Evolutionary conservation across 2,797 vertebrate species (phyloP).

Genomic region (Bryconaethiops microstoma): DNA sequence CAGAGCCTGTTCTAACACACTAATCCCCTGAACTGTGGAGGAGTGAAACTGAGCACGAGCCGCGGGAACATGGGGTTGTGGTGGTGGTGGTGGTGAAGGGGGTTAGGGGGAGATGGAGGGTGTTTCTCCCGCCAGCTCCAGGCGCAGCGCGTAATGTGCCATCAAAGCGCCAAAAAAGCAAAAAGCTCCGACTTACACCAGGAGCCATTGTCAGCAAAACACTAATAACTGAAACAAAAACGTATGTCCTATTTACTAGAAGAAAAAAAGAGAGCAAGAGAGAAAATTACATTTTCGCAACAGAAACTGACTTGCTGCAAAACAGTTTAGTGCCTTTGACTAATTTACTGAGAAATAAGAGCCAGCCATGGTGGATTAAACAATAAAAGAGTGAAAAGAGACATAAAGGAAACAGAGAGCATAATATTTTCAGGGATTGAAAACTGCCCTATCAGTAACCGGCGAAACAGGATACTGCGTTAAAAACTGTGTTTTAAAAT

Average conservation of each 20-base stretch:
- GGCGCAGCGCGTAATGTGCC: background rate
- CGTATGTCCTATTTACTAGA: background rate
- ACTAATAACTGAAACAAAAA: conserved; percentile 22
- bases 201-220: conserved; percentile 1
- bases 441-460: background rate
- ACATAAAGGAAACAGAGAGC: background rate
- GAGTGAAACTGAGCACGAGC: conserved; percentile 69
- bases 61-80: conserved; percentile 43
- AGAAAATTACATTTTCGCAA: background rate
- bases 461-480: conserved; percentile 47
- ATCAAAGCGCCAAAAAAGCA: conserved; percentile 18
- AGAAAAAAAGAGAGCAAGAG: background rate
- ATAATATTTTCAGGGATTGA: background rate
- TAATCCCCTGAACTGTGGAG: conserved; percentile 74
- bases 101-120: conserved; percentile 22
- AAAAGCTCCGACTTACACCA: background rate
- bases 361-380: background rate
- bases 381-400: background rate
- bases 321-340: background rate
- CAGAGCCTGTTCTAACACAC: conserved; percentile 74
- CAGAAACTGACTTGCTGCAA: background rate
- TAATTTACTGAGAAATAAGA: background rate
- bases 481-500: conserved; percentile 54
- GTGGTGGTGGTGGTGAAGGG: conserved; percentile 59
- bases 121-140: conserved; percentile 20